phyloP scores from a whole-genome alignment of 1,140 invertebrate genomes.

The Cephus cinctus region DNA sequence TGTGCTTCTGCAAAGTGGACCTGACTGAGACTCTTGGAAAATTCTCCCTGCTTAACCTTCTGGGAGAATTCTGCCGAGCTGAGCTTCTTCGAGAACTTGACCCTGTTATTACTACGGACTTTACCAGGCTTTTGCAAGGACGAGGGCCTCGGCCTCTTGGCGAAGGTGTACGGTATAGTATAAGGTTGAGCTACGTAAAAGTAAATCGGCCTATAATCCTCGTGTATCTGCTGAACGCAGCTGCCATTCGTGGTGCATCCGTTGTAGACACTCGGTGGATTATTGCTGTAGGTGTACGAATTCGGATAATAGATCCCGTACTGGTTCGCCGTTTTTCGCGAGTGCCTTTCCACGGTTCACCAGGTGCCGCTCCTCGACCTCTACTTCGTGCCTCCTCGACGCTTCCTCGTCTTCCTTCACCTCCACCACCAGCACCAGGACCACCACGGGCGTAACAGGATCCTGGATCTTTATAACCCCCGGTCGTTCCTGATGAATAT shows the following conservation, averaged over 20 bases:
- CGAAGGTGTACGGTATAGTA: constrained; percentile 50
- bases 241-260: constrained; percentile 17
- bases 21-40: constrained; percentile 48
- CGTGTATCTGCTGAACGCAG: constrained; percentile 34
- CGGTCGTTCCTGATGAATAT: no score
- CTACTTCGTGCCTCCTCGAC: neutral
- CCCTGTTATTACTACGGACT: constrained; percentile 35
- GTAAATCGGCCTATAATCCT: constrained; percentile 51
- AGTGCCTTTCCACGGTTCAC: constrained; percentile 47
- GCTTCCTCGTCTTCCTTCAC: constrained; percentile 20
- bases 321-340: constrained; percentile 51
- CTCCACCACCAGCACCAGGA: no score
- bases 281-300: constrained; percentile 49
- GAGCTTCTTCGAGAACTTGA: constrained; percentile 47
- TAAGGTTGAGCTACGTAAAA: constrained; percentile 54
- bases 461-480: no score
- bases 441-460: no score
- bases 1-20: constrained; percentile 45
- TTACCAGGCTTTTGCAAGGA: constrained; percentile 37
- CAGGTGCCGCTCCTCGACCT: constrained; percentile 1
- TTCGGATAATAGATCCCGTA: constrained; percentile 45
- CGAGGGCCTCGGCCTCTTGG: constrained; percentile 40
- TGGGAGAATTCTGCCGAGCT: constrained; percentile 47
- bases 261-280: constrained; percentile 41
- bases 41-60: constrained; percentile 51